Percentiles rank a stretch among this genome's conserved stretches.
Conservation (phyloP, 2,888 invertebrate genomes). For the Macropis europaea region DNA sequence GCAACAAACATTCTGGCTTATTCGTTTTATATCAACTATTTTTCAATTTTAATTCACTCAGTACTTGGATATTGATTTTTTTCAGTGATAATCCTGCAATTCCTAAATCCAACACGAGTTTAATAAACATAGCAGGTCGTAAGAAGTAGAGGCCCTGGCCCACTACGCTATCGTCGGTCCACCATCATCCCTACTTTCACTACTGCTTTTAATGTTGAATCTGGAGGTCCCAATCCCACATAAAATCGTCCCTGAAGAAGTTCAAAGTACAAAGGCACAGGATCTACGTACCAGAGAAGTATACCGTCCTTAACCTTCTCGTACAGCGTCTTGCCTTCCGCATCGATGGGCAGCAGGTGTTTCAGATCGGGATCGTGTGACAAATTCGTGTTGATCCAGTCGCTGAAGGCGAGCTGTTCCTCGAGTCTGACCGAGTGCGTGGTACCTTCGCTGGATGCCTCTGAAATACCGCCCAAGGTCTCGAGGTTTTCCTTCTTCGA, state of each 20-base stretch:
- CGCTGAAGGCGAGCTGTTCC: constrained; percentile 98
- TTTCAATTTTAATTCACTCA: too few species aligned
- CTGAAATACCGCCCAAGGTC: constrained; percentile 95
- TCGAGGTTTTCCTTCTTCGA: constrained; percentile 95
- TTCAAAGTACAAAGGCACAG: neutral
- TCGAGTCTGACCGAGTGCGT: constrained; percentile 97
- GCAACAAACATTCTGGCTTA: too few species aligned
- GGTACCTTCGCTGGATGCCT: constrained; percentile 96
- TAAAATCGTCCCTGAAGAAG: too few species aligned
- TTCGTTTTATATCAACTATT: too few species aligned
- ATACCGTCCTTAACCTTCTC: constrained; percentile 98
- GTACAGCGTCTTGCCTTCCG: constrained; percentile 94
- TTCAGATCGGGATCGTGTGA: constrained; percentile 93
- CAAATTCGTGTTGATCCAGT: constrained; percentile 98
- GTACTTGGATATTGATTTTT: too few species aligned
- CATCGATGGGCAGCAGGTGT: constrained; percentile 94
- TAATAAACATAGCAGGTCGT: too few species aligned
- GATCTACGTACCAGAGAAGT: constrained; percentile 87
- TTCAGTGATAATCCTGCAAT: too few species aligned
- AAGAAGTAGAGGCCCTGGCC: too few species aligned
- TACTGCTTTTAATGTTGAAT: neutral
- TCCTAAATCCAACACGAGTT: too few species aligned
- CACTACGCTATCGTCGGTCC: too few species aligned
- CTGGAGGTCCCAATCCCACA: too few species aligned
- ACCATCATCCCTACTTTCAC: too few species aligned